These are phyloP conservation scores for Aviceda subcristata DNA, from an alignment of 2,113 vertebrate genomes.

Conservation along the genomic window DNA sequence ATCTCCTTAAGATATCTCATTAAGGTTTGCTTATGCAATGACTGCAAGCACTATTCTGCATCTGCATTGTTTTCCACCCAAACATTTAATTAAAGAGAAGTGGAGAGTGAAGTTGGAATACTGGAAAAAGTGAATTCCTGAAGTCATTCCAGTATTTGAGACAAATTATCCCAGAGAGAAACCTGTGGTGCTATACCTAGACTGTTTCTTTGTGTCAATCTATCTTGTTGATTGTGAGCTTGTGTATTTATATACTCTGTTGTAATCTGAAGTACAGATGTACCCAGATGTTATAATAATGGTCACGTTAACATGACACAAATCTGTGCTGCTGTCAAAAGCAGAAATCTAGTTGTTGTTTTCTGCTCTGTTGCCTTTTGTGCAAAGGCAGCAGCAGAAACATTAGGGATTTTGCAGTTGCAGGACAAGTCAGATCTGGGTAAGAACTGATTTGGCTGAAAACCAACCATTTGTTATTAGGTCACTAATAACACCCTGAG, in stretches of 20 bases:
- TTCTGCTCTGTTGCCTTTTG: background rate
- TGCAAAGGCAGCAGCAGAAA: background rate
- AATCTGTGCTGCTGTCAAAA: background rate
- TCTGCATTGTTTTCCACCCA: background rate
- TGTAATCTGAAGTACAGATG: background rate
- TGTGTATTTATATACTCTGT: background rate
- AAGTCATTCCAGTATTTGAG: background rate
- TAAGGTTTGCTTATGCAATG: background rate
- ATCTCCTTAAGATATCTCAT: background rate
- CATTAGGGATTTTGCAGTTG: background rate
- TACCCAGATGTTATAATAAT: background rate
- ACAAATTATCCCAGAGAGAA: background rate
- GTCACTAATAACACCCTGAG: no score
- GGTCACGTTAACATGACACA: background rate
- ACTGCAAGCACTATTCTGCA: background rate
- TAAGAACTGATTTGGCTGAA: background rate
- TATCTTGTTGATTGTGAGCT: background rate
- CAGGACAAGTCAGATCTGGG: background rate
- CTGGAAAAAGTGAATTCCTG: background rate
- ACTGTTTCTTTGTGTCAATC: background rate
- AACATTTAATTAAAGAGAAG: background rate
- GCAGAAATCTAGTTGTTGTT: background rate
- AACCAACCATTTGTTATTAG: accelerated
- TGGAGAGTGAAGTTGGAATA: background rate
- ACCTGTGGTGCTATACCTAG: background rate